Evolutionary conservation across 2,797 vertebrate genomes (phyloP), one percentile per base, ranked within the genome.

Genomic region (Acanthopagrus latus): DNA sequence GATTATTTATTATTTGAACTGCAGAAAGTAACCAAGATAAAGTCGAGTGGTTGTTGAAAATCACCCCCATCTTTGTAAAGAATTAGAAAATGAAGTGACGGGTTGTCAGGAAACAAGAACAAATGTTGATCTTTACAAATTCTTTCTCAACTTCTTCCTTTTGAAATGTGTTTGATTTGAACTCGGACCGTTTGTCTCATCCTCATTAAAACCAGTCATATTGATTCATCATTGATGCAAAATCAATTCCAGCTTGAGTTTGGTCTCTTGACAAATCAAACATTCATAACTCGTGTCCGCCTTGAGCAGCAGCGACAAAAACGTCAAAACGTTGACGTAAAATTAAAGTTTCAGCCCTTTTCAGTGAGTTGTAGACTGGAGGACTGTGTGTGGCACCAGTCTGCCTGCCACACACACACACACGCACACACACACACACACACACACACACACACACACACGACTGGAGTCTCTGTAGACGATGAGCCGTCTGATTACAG

Each of bases 401-500:
- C 66, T 86, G 59, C 65, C 27, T 56, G 27, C 17, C 58, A 23
- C 62, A 66, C 51, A 73, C 63, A 64, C 70, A 72, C 58, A 56
- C 38, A 58, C 58, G 56, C 38, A 58, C 29, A 29, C 29, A 4
- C 29, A 5, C 25, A 25, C 46, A 29, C 58, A 71, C 48, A 55
- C 18, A 64, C 60, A 44, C 65, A 75, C 74, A 60, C n/a, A n/a
- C 68, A 76, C 82, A 74, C 82, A 78, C 74, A 73, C 77, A 44
- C 63, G 0, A 79, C 58, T 57, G 5, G 57, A 80, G 50, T 76
- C 71, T 79, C 58, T 66, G 57, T 76, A 92, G 91, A 93, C 87
- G 91, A 93, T 93, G 87, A 86, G 75, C 78, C 21, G 69, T 56
- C 89, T 88, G 92, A 93, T 93, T 93, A 89, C 60, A 83, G 57